Percentiles rank a stretch among this genome's conserved stretches.
These are phyloP conservation scores for Chrysemys picta DNA, from an alignment of 2,113 vertebrate species.

Conservation along the genomic window DNA sequence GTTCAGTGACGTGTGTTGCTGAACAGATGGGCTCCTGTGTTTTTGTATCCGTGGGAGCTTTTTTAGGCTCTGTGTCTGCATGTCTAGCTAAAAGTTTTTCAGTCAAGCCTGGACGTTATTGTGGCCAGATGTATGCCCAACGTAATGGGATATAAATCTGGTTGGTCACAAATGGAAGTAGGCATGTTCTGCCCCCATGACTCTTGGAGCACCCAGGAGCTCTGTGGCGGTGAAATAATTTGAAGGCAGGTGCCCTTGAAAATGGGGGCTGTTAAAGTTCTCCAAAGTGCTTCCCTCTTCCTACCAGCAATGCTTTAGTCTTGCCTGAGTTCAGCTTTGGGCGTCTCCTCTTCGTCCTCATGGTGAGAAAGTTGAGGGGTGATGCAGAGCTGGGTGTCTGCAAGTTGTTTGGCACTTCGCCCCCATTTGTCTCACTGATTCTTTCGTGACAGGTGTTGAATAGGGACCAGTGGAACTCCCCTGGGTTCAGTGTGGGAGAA, in stretches of 20 bases:
- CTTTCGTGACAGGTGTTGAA: neutral
- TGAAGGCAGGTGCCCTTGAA: neutral
- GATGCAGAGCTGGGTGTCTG: neutral
- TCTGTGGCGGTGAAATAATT: neutral
- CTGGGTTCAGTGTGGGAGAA: neutral
- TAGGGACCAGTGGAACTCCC: neutral
- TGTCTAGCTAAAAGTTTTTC: neutral
- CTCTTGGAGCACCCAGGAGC: neutral
- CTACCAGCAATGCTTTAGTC: no score
- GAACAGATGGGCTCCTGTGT: neutral
- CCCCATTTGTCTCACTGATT: neutral
- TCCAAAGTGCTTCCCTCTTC: no score
- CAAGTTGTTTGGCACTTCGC: neutral
- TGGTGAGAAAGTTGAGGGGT: no score
- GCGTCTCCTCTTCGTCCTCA: no score
- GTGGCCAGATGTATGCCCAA: neutral
- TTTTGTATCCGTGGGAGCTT: neutral
- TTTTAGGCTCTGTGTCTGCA: neutral
- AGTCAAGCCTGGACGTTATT: neutral
- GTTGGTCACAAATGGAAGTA: neutral
- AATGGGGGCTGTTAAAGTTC: neutral
- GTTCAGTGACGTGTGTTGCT: neutral
- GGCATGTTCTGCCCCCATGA: neutral
- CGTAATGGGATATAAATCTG: neutral
- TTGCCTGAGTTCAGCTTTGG: no score